Conservation (phyloP, 2,888 invertebrate genomes). For the Seira ritae region DNA sequence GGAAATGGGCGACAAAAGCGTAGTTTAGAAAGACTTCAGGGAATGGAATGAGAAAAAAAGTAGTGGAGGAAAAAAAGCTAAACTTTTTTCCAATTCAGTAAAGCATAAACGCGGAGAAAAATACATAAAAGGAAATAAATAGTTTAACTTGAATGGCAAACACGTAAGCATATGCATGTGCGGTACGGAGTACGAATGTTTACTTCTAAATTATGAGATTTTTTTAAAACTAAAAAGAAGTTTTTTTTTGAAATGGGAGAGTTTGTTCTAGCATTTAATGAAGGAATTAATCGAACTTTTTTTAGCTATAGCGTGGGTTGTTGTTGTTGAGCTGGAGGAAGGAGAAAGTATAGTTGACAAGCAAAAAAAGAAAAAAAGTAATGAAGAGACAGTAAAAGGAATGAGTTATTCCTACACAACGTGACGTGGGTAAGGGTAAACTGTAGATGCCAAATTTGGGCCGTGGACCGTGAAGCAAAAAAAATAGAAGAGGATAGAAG, state of each 20-base stretch:
- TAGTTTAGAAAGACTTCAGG: constrained; percentile 10
- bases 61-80: constrained; percentile 35
- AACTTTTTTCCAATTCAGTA: constrained; percentile 37
- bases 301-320: too few relatives aligned
- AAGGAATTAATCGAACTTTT: constrained; percentile 55
- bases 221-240: constrained; percentile 33
- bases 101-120: constrained; percentile 36
- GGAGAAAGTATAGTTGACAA: too few relatives aligned
- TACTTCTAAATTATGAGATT: constrained; percentile 40
- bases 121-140: constrained; percentile 22
- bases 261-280: constrained; percentile 56
- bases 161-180: neutral
- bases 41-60: constrained; percentile 32
- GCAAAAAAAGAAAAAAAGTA: constrained; percentile 34
- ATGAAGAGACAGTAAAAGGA: neutral
- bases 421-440: too few relatives aligned
- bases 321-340: too few relatives aligned
- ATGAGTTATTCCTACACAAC: too few relatives aligned
- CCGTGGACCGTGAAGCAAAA: too few relatives aligned
- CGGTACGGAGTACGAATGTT: neutral
- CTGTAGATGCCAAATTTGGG: too few relatives aligned
- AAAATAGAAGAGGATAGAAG: too few relatives aligned
- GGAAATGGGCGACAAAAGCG: constrained; percentile 21
- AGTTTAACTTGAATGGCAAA: constrained; percentile 30
- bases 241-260: constrained; percentile 47